Conservation (phyloP, 1,140 invertebrate genomes). For the Dreissena polymorpha region DNA sequence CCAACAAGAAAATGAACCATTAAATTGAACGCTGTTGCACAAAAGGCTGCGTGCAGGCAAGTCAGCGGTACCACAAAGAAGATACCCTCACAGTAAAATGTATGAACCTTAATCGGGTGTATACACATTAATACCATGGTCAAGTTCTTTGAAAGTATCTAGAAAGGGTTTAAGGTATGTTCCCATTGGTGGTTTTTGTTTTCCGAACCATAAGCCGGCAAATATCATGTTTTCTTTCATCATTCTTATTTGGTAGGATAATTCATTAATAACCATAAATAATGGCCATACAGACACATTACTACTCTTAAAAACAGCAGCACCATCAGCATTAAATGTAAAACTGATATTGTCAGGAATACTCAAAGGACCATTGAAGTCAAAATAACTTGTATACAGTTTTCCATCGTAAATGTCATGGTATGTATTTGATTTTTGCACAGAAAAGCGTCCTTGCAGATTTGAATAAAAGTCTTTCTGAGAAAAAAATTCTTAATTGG, state of each 20-base stretch:
- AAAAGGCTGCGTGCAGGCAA: constrained; percentile 48
- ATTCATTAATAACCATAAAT: constrained; percentile 47
- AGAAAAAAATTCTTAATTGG: background rate
- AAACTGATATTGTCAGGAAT: constrained; percentile 47
- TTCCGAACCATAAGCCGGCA: constrained; percentile 51
- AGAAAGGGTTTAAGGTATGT: constrained; percentile 53
- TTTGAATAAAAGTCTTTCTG: constrained; percentile 1
- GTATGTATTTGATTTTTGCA: background rate
- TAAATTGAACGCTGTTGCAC: constrained; percentile 55
- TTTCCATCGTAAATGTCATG: constrained; percentile 39
- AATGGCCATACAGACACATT: constrained; percentile 51
- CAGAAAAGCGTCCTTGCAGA: background rate
- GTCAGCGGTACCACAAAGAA: constrained; percentile 54
- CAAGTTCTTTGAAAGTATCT: constrained; percentile 12
- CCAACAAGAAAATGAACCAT: constrained; percentile 52
- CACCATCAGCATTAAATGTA: constrained; percentile 54
- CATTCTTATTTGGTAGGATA: constrained; percentile 32
- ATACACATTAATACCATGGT: constrained; percentile 17
- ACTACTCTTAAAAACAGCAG: constrained; percentile 41
- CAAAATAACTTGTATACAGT: constrained; percentile 14
- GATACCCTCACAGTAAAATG: constrained; percentile 38
- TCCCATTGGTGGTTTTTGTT: constrained; percentile 48
- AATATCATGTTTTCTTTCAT: constrained; percentile 50
- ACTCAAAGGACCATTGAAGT: constrained; percentile 85
- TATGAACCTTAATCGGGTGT: constrained; percentile 1